A percentile compares a stretch with the other conserved stretches of the same genome.
Conservation (phyloP, 2,888 invertebrate species). For the Drosophila nr. fundita region DNA sequence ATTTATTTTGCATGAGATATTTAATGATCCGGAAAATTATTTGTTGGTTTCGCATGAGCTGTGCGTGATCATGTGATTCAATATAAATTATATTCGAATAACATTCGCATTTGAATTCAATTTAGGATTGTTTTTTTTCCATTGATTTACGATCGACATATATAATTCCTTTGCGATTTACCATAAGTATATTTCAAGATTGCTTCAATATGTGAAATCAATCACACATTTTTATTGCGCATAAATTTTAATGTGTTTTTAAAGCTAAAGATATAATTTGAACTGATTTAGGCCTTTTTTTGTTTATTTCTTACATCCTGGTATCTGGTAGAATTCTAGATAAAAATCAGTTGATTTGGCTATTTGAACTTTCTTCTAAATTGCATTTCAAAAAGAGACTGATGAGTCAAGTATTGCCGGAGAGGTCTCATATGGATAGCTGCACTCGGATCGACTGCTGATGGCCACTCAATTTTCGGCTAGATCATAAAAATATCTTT, state of each 20-base stretch:
- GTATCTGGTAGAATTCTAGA: not conserved
- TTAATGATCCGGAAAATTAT: slow-evolving; percentile 21
- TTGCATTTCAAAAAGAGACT: slow-evolving; percentile 5
- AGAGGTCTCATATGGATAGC: slow-evolving; percentile 4
- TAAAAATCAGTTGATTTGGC: not conserved
- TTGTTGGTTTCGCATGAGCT: slow-evolving; percentile 14
- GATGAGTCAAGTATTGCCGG: slow-evolving; percentile 6
- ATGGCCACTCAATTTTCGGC: slow-evolving; percentile 33
- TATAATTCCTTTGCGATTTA: not conserved
- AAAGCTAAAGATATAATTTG: not conserved
- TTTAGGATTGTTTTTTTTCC: not conserved
- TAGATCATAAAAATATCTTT: slow-evolving; percentile 47
- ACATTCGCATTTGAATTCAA: slow-evolving; percentile 20
- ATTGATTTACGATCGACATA: not conserved
- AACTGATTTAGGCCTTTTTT: not conserved
- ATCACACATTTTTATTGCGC: slow-evolving; percentile 1
- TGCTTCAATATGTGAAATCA: slow-evolving; percentile 13
- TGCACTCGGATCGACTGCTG: slow-evolving; percentile 36
- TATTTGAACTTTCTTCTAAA: not conserved
- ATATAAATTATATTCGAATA: slow-evolving; percentile 22
- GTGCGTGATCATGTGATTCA: slow-evolving; percentile 20
- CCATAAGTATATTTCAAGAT: not conserved
- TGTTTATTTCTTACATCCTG: not conserved
- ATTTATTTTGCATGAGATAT: slow-evolving; percentile 2
- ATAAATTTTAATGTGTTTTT: not conserved